Percentiles rank a stretch among this genome's conserved stretches.
Evolutionary conservation across 1,140 invertebrate genomes (phyloP).

Genomic region (Aphelinus atriplicis): DNA sequence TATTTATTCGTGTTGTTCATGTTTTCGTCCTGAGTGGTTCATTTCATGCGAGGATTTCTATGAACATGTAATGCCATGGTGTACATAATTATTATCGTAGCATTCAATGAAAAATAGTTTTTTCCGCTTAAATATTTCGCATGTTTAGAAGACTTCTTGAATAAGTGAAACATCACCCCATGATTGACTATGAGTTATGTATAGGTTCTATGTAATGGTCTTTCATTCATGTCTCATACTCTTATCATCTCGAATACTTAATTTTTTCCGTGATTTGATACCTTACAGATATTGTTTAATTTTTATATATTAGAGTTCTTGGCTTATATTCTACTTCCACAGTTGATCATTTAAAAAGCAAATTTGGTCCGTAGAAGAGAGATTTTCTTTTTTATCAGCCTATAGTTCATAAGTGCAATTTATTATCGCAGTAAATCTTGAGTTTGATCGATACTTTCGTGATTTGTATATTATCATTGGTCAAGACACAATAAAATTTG

Average conservation of each 20-base stretch:
- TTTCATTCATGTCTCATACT: too few species aligned
- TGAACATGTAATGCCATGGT: slow-evolving; percentile 46
- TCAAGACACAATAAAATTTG: slow-evolving; percentile 64
- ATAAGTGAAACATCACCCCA: slow-evolving; percentile 45
- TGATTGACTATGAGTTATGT: too few species aligned
- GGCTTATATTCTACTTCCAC: slow-evolving; percentile 30
- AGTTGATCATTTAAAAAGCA: slow-evolving; percentile 27
- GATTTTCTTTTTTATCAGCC: slow-evolving; percentile 43
- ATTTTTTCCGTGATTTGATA: too few species aligned
- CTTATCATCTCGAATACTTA: too few species aligned
- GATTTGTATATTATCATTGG: slow-evolving; percentile 61
- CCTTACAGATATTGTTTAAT: too few species aligned
- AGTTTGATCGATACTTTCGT: slow-evolving; percentile 55
- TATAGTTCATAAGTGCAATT: slow-evolving; percentile 48
- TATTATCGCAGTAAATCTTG: slow-evolving; percentile 48
- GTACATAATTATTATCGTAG: slow-evolving; percentile 40
- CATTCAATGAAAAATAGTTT: slow-evolving; percentile 35
- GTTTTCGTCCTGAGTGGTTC: slow-evolving; percentile 31
- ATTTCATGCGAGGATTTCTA: slow-evolving; percentile 5
- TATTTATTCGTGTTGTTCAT: slow-evolving; percentile 28
- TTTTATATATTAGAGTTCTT: slow-evolving; percentile 43
- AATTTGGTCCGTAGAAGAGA: slow-evolving; percentile 48
- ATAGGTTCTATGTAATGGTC: too few species aligned
- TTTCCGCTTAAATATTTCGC: slow-evolving; percentile 42
- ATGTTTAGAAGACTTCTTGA: slow-evolving; percentile 39